Conservation (phyloP, 2,888 invertebrate genomes). For the Dascillus cervinus region DNA sequence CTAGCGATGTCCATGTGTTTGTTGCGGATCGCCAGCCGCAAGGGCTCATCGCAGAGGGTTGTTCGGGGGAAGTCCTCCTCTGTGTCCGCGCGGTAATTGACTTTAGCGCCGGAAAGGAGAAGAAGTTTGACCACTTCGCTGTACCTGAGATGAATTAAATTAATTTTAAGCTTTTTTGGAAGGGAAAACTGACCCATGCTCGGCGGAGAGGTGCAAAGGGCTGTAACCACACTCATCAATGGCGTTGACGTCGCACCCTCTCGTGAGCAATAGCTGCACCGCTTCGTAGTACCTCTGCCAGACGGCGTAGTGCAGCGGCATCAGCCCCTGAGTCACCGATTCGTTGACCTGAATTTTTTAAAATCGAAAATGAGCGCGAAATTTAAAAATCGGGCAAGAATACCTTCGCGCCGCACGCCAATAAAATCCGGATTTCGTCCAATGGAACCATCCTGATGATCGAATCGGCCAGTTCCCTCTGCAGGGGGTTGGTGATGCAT, state of each 20-base stretch:
- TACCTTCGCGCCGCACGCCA: slow-evolving; percentile 81
- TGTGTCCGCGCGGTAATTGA: slow-evolving; percentile 70
- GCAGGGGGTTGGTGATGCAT: slow-evolving; percentile 65
- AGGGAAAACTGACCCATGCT: slow-evolving; percentile 65
- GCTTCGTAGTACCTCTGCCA: slow-evolving; percentile 80
- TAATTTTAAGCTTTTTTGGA: too few relatives aligned
- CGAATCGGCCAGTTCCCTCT: slow-evolving; percentile 82
- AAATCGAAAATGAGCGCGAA: slow-evolving; percentile 5
- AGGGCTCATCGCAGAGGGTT: slow-evolving; percentile 75
- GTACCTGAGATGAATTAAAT: slow-evolving; percentile 52
- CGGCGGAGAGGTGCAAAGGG: slow-evolving; percentile 83
- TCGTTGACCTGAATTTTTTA: slow-evolving; percentile 57
- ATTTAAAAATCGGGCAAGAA: neutral
- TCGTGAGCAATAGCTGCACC: slow-evolving; percentile 67
- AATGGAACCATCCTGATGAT: slow-evolving; percentile 82
- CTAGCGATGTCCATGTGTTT: slow-evolving; percentile 68
- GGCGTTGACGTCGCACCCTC: slow-evolving; percentile 76
- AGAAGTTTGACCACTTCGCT: slow-evolving; percentile 63
- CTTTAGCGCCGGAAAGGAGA: slow-evolving; percentile 68
- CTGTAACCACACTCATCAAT: slow-evolving; percentile 88
- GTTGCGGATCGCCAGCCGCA: slow-evolving; percentile 82
- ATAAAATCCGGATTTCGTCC: slow-evolving; percentile 76
- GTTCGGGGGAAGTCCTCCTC: slow-evolving; percentile 65
- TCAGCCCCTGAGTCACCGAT: slow-evolving; percentile 76
- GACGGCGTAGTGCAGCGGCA: slow-evolving; percentile 87